Base-by-base conservation (phyloP, 1,140 invertebrate genomes). In the Ceratoteleas bidentatus region DNA sequence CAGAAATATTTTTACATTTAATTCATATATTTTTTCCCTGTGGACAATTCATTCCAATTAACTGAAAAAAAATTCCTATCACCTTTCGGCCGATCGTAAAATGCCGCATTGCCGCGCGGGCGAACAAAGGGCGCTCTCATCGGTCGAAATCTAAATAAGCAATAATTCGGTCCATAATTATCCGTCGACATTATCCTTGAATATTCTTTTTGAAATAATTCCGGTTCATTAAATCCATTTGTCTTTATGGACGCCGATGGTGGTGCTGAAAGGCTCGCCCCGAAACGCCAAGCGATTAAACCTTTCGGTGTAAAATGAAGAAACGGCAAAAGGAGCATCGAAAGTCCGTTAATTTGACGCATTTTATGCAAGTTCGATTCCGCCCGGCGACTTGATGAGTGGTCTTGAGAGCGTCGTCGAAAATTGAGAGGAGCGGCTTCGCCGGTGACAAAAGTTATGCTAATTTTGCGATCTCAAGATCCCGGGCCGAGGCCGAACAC, bases 371-470 rank as follows among this genome's bases (percentile, higher is more conserved):
- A 81, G 72, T 81, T 81, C 65, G 66, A 81, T 75, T 73, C 40
- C 61, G 62, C 34, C 70, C 53, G 58, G 52, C 43, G 57, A 56
- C 36, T 74, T 62, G 77, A 69, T 52, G 77, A 80, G 77, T 69
- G 64, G 77, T 80, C 70, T 80, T 58, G 69, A 34, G 49, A 68
- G 45, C 47, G 66, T 65, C 76, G 69, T 45, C 64, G 38, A 73
- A 73, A 73, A 80, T 80, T 43, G 56, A 68, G 72, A 43, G 14
- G 16, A 43, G 34, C 34, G 72, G 65, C 53, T 76, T 65, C 53
- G 40, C 50, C 66, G 79, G 65, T 73, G 72, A 81, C 79, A 76
- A 76, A 81, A 76, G 79, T 81, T 81, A 81, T 75, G 79, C 79
- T 77, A 77, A 82, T 82, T 81, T 72, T 38, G 68, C 52, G 58